phyloP scores from a whole-genome alignment of 1,140 invertebrate genomes.

The Hirudo medicinalis region DNA sequence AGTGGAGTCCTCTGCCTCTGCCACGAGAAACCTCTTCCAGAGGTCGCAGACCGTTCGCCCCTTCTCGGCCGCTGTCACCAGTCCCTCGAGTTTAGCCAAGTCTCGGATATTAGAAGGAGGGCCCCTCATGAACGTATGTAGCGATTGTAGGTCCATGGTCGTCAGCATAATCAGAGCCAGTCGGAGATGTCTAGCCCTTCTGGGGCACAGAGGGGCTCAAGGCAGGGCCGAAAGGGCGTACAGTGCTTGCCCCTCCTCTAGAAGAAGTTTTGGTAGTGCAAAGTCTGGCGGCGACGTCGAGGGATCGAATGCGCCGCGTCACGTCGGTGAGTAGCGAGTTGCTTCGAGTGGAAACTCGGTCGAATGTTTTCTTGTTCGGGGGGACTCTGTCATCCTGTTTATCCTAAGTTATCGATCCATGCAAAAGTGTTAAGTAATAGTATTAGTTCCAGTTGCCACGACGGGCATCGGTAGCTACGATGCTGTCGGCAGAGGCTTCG shows the following conservation, averaged over 20 bases:
- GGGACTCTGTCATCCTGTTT: too few species aligned
- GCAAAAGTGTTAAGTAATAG: too few species aligned
- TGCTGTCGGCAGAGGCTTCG: too few species aligned
- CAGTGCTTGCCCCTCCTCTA: slow-evolving; percentile 12
- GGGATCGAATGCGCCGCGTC: too few species aligned
- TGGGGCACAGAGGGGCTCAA: slow-evolving; percentile 2
- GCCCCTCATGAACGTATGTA: slow-evolving; percentile 72
- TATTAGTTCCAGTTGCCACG: too few species aligned
- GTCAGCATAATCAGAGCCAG: slow-evolving; percentile 66
- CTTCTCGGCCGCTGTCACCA: slow-evolving; percentile 21
- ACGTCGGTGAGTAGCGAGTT: too few species aligned
- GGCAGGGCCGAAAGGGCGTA: slow-evolving; percentile 12
- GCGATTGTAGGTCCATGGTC: slow-evolving; percentile 85
- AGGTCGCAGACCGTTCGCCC: slow-evolving; percentile 36
- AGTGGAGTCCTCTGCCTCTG: not conserved
- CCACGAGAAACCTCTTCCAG: slow-evolving; percentile 30
- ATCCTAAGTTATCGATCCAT: too few species aligned
- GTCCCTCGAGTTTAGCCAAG: not conserved
- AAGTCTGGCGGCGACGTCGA: too few species aligned
- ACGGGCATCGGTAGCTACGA: too few species aligned
- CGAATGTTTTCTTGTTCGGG: too few species aligned
- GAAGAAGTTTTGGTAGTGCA: not conserved
- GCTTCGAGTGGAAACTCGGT: too few species aligned
- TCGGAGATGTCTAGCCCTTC: slow-evolving; percentile 25
- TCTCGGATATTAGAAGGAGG: slow-evolving; percentile 53